These are phyloP conservation scores for Prolemur simus DNA, from an alignment of 2,113 vertebrate genomes.

Conservation along the genomic window DNA sequence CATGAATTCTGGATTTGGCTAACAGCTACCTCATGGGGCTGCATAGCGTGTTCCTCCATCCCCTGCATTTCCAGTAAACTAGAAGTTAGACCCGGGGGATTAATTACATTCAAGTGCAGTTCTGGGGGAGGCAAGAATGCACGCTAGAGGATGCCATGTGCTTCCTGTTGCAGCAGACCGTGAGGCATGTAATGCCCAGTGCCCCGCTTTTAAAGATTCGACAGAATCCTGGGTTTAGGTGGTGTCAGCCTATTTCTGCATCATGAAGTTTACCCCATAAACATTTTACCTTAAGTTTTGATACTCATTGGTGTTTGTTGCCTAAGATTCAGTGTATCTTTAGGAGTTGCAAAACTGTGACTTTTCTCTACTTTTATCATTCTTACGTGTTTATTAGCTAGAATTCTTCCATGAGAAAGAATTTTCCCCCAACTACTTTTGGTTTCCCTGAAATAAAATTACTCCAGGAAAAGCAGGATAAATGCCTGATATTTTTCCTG, in stretches of 20 bases:
- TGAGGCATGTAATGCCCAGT: neutral
- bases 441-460: neutral
- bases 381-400: neutral
- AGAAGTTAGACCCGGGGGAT: neutral
- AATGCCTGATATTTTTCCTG: neutral
- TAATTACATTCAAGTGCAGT: neutral
- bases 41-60: neutral
- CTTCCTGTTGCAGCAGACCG: neutral
- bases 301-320: neutral
- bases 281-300: neutral
- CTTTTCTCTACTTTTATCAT: neutral
- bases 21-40: neutral
- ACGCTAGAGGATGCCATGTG: neutral
- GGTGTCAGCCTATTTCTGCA: neutral
- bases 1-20: neutral
- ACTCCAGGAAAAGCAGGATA: neutral
- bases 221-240: neutral
- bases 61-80: neutral
- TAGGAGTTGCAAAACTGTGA: neutral
- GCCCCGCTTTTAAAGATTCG: neutral
- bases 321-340: neutral
- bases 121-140: neutral
- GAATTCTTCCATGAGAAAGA: neutral
- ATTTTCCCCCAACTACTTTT: neutral
- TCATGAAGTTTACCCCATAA: neutral